phyloP scores from a whole-genome alignment of 2,888 invertebrate genomes.

The Linyphia triangularis region DNA sequence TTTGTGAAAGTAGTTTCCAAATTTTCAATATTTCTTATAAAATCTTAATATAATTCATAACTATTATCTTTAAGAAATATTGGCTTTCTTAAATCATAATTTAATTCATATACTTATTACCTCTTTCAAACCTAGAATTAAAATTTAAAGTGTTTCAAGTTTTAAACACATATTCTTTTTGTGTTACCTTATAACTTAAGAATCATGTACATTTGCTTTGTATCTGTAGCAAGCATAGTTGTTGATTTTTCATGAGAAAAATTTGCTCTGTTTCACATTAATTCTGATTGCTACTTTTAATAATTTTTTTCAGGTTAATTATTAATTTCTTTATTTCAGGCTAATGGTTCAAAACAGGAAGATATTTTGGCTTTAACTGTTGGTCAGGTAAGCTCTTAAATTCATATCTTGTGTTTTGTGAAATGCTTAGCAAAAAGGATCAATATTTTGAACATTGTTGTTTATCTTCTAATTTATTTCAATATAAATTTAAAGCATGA shows the following conservation, averaged over 20 bases:
- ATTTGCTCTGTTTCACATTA: too few species aligned
- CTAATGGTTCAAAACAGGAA: conserved; percentile 88
- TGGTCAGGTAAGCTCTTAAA: conserved; percentile 80
- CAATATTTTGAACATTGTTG: too few species aligned
- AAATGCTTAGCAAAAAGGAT: too few species aligned
- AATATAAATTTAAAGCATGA: too few species aligned
- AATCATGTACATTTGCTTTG: too few species aligned
- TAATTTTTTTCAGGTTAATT: background rate
- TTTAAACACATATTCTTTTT: background rate
- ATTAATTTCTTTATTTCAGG: conserved; percentile 77
- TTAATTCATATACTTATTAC: background rate
- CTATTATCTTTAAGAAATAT: background rate
- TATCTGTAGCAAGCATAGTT: too few species aligned
- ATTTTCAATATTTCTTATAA: too few species aligned
- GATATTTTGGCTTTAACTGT: conserved; percentile 89
- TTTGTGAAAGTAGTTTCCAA: background rate
- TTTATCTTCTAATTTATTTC: too few species aligned
- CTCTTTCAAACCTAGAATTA: too few species aligned
- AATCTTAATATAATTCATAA: background rate
- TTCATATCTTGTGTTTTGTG: too few species aligned
- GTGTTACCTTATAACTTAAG: background rate
- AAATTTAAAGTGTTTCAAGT: background rate
- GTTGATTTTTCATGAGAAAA: too few species aligned
- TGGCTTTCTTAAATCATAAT: background rate
- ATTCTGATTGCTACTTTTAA: too few species aligned